These are phyloP conservation scores for Steatornis caripensis DNA, from an alignment of 2,113 vertebrate species.

Conservation along the genomic window DNA sequence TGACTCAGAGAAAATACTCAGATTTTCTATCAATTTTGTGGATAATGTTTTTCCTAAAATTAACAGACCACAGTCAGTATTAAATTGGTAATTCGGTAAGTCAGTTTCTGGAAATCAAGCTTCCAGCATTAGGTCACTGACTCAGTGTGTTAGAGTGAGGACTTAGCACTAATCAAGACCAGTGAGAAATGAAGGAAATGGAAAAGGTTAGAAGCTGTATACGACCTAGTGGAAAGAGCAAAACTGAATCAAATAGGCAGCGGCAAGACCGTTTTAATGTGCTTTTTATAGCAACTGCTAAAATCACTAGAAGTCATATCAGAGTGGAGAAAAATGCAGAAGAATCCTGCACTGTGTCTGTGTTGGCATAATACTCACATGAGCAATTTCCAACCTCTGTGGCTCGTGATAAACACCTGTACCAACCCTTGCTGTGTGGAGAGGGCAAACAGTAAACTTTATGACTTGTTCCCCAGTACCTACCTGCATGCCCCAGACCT, in stretches of 20 bases:
- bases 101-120: neutral
- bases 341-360: neutral
- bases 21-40: neutral
- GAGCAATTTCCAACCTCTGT: neutral
- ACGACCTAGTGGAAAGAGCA: neutral
- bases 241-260: neutral
- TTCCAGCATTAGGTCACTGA: neutral
- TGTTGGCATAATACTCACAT: neutral
- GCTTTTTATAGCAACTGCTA: neutral
- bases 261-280: neutral
- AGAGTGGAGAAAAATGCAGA: neutral
- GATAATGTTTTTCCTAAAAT: neutral
- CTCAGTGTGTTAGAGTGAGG: neutral
- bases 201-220: neutral
- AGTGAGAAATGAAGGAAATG: neutral
- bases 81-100: neutral
- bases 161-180: neutral
- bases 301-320: neutral
- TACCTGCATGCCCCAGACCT: neutral
- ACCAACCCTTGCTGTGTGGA: neutral
- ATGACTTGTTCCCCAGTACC: neutral
- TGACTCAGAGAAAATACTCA: neutral
- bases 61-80: neutral
- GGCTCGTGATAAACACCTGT: neutral
- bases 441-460: neutral